Evolutionary conservation across 2,888 invertebrate species (phyloP).

Genomic region (Taphrorychus bicolor): DNA sequence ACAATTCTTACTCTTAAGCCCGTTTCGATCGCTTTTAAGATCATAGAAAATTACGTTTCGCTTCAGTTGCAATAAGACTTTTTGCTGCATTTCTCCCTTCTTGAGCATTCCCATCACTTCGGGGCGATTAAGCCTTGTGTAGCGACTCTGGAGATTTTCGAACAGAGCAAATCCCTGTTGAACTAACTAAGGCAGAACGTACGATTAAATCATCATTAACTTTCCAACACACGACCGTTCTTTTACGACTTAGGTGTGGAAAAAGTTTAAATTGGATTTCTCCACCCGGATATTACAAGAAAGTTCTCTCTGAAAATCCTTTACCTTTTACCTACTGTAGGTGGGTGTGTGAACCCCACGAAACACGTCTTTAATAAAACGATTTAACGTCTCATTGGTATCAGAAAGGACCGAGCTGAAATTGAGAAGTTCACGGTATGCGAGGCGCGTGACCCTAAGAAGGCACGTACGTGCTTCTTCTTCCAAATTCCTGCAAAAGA

Average conservation of each 20-base stretch:
- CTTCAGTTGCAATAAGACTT: no score
- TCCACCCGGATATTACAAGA: background rate
- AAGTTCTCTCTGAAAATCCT: background rate
- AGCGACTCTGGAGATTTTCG: background rate
- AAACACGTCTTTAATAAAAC: background rate
- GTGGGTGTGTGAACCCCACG: background rate
- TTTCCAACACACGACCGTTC: background rate
- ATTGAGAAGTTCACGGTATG: background rate
- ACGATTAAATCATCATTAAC: background rate
- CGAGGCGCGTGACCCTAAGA: background rate
- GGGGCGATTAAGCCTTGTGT: background rate
- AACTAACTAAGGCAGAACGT: background rate
- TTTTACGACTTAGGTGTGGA: conserved; percentile 9
- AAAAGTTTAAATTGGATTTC: conserved; percentile 15
- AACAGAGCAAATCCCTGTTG: background rate
- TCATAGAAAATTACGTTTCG: background rate
- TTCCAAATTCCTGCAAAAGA: background rate
- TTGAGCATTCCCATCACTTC: background rate
- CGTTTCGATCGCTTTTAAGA: background rate
- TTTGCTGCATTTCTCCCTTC: no score
- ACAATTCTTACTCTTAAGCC: background rate
- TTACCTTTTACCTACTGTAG: no score
- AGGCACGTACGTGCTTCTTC: background rate
- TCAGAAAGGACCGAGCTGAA: background rate
- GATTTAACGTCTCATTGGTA: background rate